Conservation (phyloP, 2,888 invertebrate genomes). For the Ophion ventricosus region DNA sequence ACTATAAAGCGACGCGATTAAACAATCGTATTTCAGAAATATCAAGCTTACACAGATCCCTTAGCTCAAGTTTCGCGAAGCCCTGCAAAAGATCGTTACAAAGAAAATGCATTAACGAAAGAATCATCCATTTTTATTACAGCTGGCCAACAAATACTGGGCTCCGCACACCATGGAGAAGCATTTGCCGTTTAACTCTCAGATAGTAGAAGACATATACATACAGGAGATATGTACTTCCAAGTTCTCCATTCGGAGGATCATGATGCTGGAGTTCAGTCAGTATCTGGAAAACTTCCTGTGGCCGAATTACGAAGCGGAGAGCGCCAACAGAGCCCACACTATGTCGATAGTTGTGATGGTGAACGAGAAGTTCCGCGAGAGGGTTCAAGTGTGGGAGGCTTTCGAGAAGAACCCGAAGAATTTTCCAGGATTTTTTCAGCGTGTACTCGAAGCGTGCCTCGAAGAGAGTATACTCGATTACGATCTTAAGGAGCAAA, state of each 20-base stretch:
- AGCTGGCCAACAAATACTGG: constrained; percentile 97
- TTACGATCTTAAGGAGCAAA: constrained; percentile 89
- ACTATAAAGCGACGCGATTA: too few species aligned
- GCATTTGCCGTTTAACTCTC: constrained; percentile 90
- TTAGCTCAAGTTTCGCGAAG: too few species aligned
- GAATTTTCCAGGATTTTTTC: constrained; percentile 92
- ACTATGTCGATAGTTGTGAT: constrained; percentile 98
- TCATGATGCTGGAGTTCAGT: constrained; percentile 98
- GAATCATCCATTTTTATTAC: constrained; percentile 74
- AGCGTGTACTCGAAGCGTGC: constrained; percentile 91
- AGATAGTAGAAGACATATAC: constrained; percentile 95
- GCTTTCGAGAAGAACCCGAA: constrained; percentile 91
- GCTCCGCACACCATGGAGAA: constrained; percentile 91
- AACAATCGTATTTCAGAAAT: too few species aligned
- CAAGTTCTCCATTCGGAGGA: constrained; percentile 93
- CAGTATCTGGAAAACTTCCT: constrained; percentile 98
- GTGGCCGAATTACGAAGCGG: constrained; percentile 96
- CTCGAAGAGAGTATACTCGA: constrained; percentile 86
- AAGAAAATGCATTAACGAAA: too few species aligned
- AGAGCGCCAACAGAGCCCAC: constrained; percentile 92
- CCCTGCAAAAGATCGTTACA: too few species aligned
- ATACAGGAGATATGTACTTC: constrained; percentile 93
- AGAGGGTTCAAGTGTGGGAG: constrained; percentile 98
- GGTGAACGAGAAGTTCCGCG: constrained; percentile 99
- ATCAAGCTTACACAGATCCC: too few species aligned